Percentiles rank a stretch among this genome's conserved stretches.
Conservation (phyloP, 2,113 vertebrate genomes). For the Polypterus senegalus region DNA sequence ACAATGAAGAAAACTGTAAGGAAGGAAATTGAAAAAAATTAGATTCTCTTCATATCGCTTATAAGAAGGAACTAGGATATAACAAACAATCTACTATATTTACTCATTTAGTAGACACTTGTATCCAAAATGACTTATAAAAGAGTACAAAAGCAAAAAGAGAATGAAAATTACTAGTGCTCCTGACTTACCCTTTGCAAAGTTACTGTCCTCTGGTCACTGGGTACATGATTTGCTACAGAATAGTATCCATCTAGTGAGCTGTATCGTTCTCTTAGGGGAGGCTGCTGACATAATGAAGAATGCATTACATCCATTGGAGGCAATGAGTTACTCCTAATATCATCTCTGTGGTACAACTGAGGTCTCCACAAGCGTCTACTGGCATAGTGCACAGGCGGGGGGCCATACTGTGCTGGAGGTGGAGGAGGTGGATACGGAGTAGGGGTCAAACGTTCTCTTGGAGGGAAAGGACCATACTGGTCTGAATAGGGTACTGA, state of each 20-base stretch:
- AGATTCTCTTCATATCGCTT: too few species aligned
- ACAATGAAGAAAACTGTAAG: too few species aligned
- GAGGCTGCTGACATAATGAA: slow-evolving; percentile 73
- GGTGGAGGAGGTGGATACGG: slow-evolving; percentile 65
- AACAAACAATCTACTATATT: too few species aligned
- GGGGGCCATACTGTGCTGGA: slow-evolving; percentile 67
- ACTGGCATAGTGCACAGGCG: slow-evolving; percentile 79
- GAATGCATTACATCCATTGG: slow-evolving; percentile 86
- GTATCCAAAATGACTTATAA: not conserved
- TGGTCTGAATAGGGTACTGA: slow-evolving; percentile 68
- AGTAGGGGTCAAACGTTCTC: slow-evolving; percentile 65
- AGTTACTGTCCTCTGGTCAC: slow-evolving; percentile 67
- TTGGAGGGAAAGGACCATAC: slow-evolving; percentile 58
- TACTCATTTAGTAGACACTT: too few species aligned
- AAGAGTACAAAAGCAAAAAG: slow-evolving; percentile 24
- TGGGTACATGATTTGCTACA: slow-evolving; percentile 59
- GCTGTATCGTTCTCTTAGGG: slow-evolving; percentile 84
- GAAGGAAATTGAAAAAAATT: too few species aligned
- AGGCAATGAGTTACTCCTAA: slow-evolving; percentile 89
- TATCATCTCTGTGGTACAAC: slow-evolving; percentile 85
- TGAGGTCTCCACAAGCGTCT: slow-evolving; percentile 86
- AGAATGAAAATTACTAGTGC: slow-evolving; percentile 6
- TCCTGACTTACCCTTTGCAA: slow-evolving; percentile 67
- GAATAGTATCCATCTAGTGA: slow-evolving; percentile 87
- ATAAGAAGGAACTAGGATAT: too few species aligned